phyloP scores from a whole-genome alignment of 2,113 vertebrate genomes.

The Anarhynchus alexandrinus region DNA sequence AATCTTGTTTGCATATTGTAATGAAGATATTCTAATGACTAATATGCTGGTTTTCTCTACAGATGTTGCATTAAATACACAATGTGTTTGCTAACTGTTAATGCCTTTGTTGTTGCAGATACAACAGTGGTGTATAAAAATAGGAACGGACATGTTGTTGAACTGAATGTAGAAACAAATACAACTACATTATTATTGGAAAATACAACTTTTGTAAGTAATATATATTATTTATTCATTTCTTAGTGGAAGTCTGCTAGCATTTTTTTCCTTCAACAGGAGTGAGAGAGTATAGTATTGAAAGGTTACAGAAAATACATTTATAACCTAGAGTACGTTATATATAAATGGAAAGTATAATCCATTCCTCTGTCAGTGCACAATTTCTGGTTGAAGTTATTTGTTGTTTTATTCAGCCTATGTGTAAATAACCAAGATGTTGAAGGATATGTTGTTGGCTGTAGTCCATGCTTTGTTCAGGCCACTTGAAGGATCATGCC shows the following conservation, averaged over 20 bases:
- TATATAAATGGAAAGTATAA: neutral
- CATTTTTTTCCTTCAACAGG: neutral
- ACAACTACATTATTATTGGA: conserved; percentile 86
- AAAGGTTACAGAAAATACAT: neutral
- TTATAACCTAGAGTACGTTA: neutral
- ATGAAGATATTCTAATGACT: neutral
- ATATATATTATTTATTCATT: neutral
- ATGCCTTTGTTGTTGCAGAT: conserved; percentile 80
- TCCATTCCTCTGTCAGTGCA: neutral
- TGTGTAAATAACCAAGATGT: neutral
- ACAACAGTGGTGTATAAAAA: conserved; percentile 92
- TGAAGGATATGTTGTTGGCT: neutral
- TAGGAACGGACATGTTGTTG: conserved; percentile 91
- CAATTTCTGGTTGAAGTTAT: neutral
- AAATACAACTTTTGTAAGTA: conserved; percentile 94
- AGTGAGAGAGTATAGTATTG: neutral
- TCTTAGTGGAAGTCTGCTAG: neutral
- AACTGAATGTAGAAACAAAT: conserved; percentile 91
- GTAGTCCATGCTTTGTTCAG: neutral
- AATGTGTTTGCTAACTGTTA: conserved; percentile 51
- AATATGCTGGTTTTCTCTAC: neutral
- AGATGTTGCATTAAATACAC: conserved; percentile 5
- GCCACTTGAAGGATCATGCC: neutral
- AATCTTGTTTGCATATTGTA: neutral
- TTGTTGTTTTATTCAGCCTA: neutral